phyloP scores from a whole-genome alignment of 2,113 vertebrate genomes.

The Gymnarchus niloticus region DNA sequence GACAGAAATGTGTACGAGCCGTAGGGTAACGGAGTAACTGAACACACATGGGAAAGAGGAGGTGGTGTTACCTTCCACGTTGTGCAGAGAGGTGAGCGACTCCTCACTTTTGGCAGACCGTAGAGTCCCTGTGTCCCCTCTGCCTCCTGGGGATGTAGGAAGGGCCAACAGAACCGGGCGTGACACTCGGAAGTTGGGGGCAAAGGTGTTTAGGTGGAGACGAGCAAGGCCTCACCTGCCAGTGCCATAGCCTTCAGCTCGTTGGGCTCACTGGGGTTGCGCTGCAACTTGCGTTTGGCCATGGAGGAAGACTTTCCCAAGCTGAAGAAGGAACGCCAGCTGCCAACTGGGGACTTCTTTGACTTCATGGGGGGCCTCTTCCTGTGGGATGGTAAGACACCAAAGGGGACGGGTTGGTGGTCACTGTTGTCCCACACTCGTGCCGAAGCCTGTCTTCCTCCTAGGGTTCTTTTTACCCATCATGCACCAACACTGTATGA shows the following conservation, averaged over 20 bases:
- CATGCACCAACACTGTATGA: background rate
- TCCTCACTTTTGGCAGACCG: constrained; percentile 96
- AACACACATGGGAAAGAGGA: background rate
- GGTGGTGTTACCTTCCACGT: constrained; percentile 78
- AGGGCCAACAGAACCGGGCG: background rate
- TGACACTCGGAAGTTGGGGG: background rate
- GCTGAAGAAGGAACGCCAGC: constrained; percentile 97
- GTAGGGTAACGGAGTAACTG: background rate
- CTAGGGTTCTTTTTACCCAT: background rate
- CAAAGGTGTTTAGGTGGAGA: background rate
- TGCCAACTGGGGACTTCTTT: constrained; percentile 93
- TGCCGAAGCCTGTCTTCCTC: no score
- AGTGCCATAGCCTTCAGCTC: constrained; percentile 91
- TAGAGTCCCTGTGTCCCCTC: constrained; percentile 84
- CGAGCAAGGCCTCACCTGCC: constrained; percentile 63
- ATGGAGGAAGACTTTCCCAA: constrained; percentile 85
- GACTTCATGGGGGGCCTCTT: constrained; percentile 88
- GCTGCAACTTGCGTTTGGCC: constrained; percentile 87
- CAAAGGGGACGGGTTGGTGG: background rate
- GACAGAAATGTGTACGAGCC: background rate
- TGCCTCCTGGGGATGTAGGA: constrained; percentile 62
- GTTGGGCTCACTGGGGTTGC: constrained; percentile 91
- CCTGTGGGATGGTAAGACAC: no score
- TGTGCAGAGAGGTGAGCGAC: constrained; percentile 91
- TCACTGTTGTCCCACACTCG: background rate